Evolutionary conservation across 2,113 vertebrate genomes (phyloP), one percentile per base, ranked within the genome.

Genomic region (Polypterus bichir): DNA sequence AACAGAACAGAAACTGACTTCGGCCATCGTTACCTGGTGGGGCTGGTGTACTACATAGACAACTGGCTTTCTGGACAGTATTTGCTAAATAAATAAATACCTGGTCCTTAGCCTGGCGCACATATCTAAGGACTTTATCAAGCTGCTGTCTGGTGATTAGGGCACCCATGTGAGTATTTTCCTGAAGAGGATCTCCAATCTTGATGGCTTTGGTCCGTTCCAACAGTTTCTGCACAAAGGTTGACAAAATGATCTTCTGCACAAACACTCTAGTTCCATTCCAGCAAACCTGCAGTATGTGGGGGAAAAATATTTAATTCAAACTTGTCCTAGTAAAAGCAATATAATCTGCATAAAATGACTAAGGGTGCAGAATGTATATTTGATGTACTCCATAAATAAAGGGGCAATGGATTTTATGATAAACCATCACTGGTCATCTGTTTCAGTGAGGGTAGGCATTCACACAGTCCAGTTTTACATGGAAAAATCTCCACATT

Each of bases 201-300:
- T 80, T 66, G 62, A 99, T 98, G 63, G 77, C 84, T 70, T 93
- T 86, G 4, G 92, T 93, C 76, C 78, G 85, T 62, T 90, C 91
- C 62, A 97, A 89, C 61, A 99, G 92, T 60, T 86, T 83, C 48
- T 92, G 83, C 47, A 90, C 83, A 76, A 98, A 99, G 62, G 71
- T 68, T 4, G 90, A 81, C 77, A 95, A 56, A 59, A 94, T 91
- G 44, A 90, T 86, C 58, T 75, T 87, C 64, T 99, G 92, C 48
- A 98, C 95, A 64, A 87, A 99, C 6, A 99, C 93, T 4, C 96
- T 81, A 0, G 95, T 99, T 10, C 94, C 96, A 0, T 99, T 98
- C 70, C 91, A 94, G 74, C 95, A 99, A 6, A 99, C 95, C 96
- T 99, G 59, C 27, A 47, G 56, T 4, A 0, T 56, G 3, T 46